Conservation (phyloP, 2,888 invertebrate genomes). For the Coenonympha glycerion region DNA sequence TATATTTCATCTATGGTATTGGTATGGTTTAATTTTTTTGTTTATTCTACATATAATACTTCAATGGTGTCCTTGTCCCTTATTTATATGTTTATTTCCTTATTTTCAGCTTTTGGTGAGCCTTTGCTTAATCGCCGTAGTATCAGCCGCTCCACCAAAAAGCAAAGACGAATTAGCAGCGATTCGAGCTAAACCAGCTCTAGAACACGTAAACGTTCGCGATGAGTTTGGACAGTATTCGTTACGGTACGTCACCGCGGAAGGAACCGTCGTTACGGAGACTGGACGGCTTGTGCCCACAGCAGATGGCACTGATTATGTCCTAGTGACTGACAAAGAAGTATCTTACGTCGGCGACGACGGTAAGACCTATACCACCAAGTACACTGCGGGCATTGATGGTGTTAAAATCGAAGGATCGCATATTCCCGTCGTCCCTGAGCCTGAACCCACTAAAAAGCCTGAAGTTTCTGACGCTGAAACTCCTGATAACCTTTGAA, state of each 20-base stretch:
- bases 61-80: not conserved
- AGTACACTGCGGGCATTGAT: slow-evolving; percentile 45
- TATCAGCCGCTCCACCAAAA: slow-evolving; percentile 34
- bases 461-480: too few relatives aligned
- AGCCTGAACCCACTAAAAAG: slow-evolving; percentile 34
- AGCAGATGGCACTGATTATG: slow-evolving; percentile 37
- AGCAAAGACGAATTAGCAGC: slow-evolving; percentile 20
- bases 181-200: slow-evolving; percentile 29
- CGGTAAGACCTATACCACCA: slow-evolving; percentile 48
- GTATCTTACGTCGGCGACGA: slow-evolving; percentile 47
- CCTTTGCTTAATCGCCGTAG: slow-evolving; percentile 34
- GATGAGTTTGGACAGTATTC: slow-evolving; percentile 46
- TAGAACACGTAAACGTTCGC: slow-evolving; percentile 44
- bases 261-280: slow-evolving; percentile 44
- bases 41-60: too few relatives aligned
- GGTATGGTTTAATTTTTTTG: too few relatives aligned
- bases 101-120: slow-evolving; percentile 37
- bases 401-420: slow-evolving; percentile 42
- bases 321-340: slow-evolving; percentile 48
- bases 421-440: slow-evolving; percentile 42
- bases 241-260: slow-evolving; percentile 46
- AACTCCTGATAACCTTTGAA: not conserved
- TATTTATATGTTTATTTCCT: too few relatives aligned
- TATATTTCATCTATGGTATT: too few relatives aligned
- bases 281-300: slow-evolving; percentile 41